phyloP scores from a whole-genome alignment of 2,797 vertebrate genomes.

The Spea hammondii region DNA sequence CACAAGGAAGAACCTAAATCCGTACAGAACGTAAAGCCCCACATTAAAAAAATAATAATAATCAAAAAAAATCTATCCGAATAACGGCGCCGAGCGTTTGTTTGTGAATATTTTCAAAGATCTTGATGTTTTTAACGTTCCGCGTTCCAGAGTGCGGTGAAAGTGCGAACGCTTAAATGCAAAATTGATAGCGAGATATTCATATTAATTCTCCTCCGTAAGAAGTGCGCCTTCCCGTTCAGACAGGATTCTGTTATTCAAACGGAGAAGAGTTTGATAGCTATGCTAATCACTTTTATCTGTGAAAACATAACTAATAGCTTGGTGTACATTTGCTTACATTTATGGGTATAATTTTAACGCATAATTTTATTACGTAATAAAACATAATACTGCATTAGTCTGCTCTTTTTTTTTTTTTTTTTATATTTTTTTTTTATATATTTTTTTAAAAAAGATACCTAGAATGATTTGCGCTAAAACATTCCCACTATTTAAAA shows the following conservation, averaged over 20 bases:
- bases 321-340: slow-evolving; percentile 79
- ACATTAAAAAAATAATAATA: too few relatives aligned
- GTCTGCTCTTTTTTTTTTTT: slow-evolving; percentile 61
- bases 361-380: slow-evolving; percentile 79
- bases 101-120: too few relatives aligned
- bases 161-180: background rate
- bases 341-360: slow-evolving; percentile 81
- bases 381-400: slow-evolving; percentile 81
- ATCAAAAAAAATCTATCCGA: too few relatives aligned
- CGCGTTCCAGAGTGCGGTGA: background rate
- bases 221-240: slow-evolving; percentile 67
- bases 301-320: slow-evolving; percentile 82
- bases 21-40: too few relatives aligned
- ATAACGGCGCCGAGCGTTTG: too few relatives aligned
- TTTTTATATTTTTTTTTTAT: slow-evolving; percentile 55
- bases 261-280: slow-evolving; percentile 78
- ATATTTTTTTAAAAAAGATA: slow-evolving; percentile 64
- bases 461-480: slow-evolving; percentile 73
- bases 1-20: too few relatives aligned
- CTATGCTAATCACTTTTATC: slow-evolving; percentile 84
- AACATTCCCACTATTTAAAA: slow-evolving; percentile 67
- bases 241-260: slow-evolving; percentile 78
- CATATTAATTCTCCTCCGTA: slow-evolving; percentile 59
- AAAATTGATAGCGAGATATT: slow-evolving; percentile 30
- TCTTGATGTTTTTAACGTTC: too few relatives aligned